Evolutionary conservation across 2,888 invertebrate genomes (phyloP), one percentile per base, ranked within the genome.

Genomic region (Crepidodera aurea): DNA sequence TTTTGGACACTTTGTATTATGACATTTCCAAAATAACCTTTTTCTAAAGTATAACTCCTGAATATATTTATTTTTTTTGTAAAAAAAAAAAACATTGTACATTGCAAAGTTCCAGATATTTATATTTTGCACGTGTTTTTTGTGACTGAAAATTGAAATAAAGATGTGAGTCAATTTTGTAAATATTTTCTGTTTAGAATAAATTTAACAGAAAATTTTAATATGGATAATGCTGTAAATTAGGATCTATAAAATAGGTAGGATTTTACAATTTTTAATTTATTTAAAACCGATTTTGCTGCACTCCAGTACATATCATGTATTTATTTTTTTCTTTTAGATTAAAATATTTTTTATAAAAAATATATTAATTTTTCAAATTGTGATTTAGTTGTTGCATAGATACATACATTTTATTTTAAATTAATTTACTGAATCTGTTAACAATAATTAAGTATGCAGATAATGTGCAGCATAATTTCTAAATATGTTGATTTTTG

Each of bases 271-370:
- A 57, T 57, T 62, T 44, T 40, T 53, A 37, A 51, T 60, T 58
- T 51, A 44, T 32, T 46, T 27, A 37, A n/a, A 18, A 18, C 10
- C 10, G 37, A 54, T 50, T 53, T 59, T 51, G 58, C 58, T 62
- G 59, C 59, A 62, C 40, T 51, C 22, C 46, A 39, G 16, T 50
- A 63, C 63, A 63, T 63, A 63, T 63, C 63, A 63, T 51, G 27
- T 40, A 54, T 54, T 55, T 54, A 32, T 46, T 32, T 46, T 13
- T 46, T 34, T n/a, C n/a, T 40, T 39, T 19, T 25, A 27, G 5
- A 53, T 25, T 40, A 16, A 34, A 7, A 34, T 18, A 48, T 48
- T 34, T 50, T 51, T 42, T 27, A 37, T 18, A 18, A 55, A 34
- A 55, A 46, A 27, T 29, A 42, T 8, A 32, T 60, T 27, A 18